Evolutionary conservation across 2,888 invertebrate species (phyloP), one percentile per base, ranked within the genome.

Genomic region (Tridacna gigas): DNA sequence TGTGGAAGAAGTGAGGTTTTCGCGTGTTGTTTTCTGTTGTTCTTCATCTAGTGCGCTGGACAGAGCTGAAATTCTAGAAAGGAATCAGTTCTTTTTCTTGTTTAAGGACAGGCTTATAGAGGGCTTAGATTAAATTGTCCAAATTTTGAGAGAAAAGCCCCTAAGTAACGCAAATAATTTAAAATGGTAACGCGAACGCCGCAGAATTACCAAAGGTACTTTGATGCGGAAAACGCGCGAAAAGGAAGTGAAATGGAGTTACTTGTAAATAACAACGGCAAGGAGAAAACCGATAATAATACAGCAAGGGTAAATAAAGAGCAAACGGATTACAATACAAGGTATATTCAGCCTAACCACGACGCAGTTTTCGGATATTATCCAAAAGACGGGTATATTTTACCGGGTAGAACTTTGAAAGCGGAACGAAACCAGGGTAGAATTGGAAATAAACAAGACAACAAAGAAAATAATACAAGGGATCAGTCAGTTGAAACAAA

Each of bases 201-300:
- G 25, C 4, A 48, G 22, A 71, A 71, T 51, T 51, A 51, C 51
- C 51, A 71, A 12, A 71, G 45, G 71, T 51, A 71, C 71, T 47
- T 71, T 71, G 71, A 71, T 51, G 18, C 45, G 25, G 22, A 47
- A 13, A 71, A 25, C 20, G 47, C 37, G 37, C 18, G 12, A 28
- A 45, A 28, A 71, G 71, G 26, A 22, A 51, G 71, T 51, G 51
- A 26, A 22, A 25, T 48, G 20, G 45, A 51, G n/a, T 1, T 18
- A 51, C 9, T 47, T 18, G 22, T n/a, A 37, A 65, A 45, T 63
- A 26, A 22, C 61, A 61, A 63, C 47, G 71, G n/a, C 45, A 75
- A 45, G 63, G 75, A 63, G 45, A 75, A 75, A 47, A 45, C 75
- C 75, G 63, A 63, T 75, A 74, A 61, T 74, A 56, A 56, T 26